A percentile compares a stretch with the other conserved stretches of the same genome.
phyloP scores from a whole-genome alignment of 2,888 invertebrate species.

The Brassicogethes aeneus region DNA sequence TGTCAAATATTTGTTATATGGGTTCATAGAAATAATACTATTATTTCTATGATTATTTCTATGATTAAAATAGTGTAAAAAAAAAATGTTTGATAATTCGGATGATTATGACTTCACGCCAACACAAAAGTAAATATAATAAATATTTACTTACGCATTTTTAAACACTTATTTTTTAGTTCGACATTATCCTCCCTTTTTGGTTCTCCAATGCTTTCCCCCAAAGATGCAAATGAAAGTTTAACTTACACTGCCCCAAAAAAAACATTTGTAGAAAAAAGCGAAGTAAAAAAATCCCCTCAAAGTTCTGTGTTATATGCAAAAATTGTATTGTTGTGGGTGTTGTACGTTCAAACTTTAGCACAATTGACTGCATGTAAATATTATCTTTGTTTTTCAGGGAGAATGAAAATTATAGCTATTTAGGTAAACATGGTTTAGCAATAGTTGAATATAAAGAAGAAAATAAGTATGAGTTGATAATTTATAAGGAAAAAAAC shows the following conservation, averaged over 20 bases:
- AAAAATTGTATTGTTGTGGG: slow-evolving; percentile 26
- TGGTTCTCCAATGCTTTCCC: slow-evolving; percentile 11
- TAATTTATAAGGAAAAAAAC: slow-evolving; percentile 35
- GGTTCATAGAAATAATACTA: no score
- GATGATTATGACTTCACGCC: slow-evolving; percentile 30
- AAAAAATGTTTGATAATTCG: slow-evolving; percentile 20
- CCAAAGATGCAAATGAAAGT: slow-evolving; percentile 14
- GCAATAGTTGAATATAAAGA: slow-evolving; percentile 37
- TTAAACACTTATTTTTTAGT: slow-evolving; percentile 16
- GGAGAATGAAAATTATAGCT: slow-evolving; percentile 27
- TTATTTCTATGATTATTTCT: no score
- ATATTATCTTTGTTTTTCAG: slow-evolving; percentile 19
- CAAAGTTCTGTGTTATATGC: slow-evolving; percentile 24
- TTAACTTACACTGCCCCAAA: slow-evolving; percentile 30
- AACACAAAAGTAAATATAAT: slow-evolving; percentile 24
- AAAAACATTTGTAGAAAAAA: slow-evolving; percentile 24
- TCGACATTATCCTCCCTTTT: slow-evolving; percentile 29
- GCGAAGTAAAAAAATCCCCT: no score
- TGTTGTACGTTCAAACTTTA: slow-evolving; percentile 21
- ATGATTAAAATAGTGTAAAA: no score
- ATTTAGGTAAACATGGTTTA: slow-evolving; percentile 39
- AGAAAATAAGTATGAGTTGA: slow-evolving; percentile 29
- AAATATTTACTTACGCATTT: no score
- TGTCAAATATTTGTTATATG: background rate
- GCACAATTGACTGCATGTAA: background rate